A percentile compares a stretch with the other conserved stretches of the same genome.
These are phyloP conservation scores for Scaptomyza parva DNA, from an alignment of 2,888 invertebrate species.

Conservation along the genomic window DNA sequence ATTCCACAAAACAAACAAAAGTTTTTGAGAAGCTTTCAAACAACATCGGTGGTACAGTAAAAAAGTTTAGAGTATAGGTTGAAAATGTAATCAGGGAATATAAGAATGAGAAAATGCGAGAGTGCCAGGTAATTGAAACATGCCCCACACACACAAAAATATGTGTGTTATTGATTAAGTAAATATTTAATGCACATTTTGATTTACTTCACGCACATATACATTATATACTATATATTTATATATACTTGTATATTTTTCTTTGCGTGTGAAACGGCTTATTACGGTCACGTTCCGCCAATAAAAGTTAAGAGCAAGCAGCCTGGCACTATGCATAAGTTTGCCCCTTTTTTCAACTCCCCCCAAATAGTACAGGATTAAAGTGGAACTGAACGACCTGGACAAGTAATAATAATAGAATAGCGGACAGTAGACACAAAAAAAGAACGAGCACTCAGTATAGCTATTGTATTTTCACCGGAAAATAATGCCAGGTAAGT, in stretches of 20 bases:
- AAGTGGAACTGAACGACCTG: slow-evolving; percentile 41
- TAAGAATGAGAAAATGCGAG: not conserved
- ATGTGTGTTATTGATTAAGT: slow-evolving; percentile 70
- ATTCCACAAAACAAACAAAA: slow-evolving; percentile 11
- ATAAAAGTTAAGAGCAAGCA: slow-evolving; percentile 61
- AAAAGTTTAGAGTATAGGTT: slow-evolving; percentile 14
- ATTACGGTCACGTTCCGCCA: slow-evolving; percentile 69
- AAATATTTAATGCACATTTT: slow-evolving; percentile 61
- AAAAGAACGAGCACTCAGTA: slow-evolving; percentile 13
- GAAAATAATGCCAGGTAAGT: slow-evolving; percentile 33
- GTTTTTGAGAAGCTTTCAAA: slow-evolving; percentile 18
- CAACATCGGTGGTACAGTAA: slow-evolving; percentile 41
- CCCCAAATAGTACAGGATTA: not conserved
- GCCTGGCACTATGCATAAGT: slow-evolving; percentile 45
- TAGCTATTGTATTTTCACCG: slow-evolving; percentile 33
- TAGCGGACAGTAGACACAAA: not conserved
- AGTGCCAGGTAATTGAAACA: slow-evolving; percentile 44
- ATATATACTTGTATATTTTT: too few species aligned
- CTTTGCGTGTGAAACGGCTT: slow-evolving; percentile 65
- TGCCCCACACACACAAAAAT: too few species aligned
- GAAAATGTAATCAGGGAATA: slow-evolving; percentile 11
- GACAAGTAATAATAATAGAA: slow-evolving; percentile 14
- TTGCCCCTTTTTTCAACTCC: not conserved
- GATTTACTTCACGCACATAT: slow-evolving; percentile 31
- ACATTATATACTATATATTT: not conserved